A percentile compares a stretch with the other conserved stretches of the same genome.
Conservation (phyloP, 2,113 vertebrate genomes). For the Myocastor coypus region DNA sequence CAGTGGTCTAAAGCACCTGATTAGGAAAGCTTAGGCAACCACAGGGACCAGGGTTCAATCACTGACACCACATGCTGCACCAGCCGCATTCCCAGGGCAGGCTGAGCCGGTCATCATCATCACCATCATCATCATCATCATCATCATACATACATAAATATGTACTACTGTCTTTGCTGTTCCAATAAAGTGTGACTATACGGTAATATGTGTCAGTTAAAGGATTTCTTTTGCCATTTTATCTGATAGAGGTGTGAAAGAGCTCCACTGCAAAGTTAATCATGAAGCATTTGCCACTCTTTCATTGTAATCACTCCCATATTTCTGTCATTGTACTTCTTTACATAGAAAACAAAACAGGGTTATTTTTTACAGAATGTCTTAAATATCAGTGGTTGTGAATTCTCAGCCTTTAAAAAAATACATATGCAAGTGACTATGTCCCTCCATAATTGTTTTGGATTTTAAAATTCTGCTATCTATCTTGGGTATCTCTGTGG, state of each 20-base stretch:
- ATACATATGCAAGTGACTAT: background rate
- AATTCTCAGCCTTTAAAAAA: background rate
- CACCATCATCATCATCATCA: no score
- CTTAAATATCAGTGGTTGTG: background rate
- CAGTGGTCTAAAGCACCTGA: no score
- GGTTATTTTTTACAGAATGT: slow-evolving; percentile 11
- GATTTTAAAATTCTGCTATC: background rate
- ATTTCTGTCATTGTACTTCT: background rate
- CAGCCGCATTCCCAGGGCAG: no score
- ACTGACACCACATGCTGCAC: no score
- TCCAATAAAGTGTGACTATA: background rate
- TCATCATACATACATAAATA: no score
- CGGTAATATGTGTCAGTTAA: background rate
- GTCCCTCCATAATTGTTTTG: background rate
- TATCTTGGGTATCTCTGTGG: background rate
- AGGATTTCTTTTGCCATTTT: background rate
- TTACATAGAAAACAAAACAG: slow-evolving; percentile 12
- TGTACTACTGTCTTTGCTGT: background rate
- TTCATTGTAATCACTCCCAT: background rate
- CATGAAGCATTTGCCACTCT: background rate
- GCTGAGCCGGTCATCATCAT: no score
- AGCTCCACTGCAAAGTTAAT: background rate
- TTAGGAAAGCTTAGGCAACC: no score
- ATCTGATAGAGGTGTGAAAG: background rate
- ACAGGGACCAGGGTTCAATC: no score